These are phyloP conservation scores for Junonia oenone DNA, from an alignment of 2,888 invertebrate genomes.

Conservation along the genomic window DNA sequence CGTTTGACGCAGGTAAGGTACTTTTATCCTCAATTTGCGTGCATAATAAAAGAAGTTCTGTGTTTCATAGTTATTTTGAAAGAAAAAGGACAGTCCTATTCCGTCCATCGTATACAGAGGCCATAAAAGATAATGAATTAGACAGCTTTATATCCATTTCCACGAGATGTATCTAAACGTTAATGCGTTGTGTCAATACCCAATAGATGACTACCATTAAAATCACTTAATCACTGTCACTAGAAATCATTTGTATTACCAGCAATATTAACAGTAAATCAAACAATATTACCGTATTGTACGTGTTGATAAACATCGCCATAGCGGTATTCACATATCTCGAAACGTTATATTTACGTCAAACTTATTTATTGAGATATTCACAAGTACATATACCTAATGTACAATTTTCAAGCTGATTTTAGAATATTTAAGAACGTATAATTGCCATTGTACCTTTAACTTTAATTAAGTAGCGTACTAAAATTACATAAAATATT, in stretches of 20 bases:
- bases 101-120: too few relatives aligned
- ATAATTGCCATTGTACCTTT: too few relatives aligned
- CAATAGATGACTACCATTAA: constrained; percentile 3
- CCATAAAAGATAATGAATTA: not conserved
- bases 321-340: constrained; percentile 2
- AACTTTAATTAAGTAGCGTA: too few relatives aligned
- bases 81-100: not conserved
- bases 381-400: not conserved
- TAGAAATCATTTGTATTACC: constrained; percentile 1
- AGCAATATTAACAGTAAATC: constrained; percentile 7
- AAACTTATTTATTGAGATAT: constrained; percentile 5
- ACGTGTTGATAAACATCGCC: constrained; percentile 5
- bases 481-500: too few relatives aligned
- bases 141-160: not conserved
- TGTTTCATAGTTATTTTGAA: not conserved
- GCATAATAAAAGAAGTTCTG: not conserved
- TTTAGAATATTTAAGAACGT: too few relatives aligned
- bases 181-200: not conserved
- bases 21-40: too few relatives aligned
- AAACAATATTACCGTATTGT: constrained; percentile 11
- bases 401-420: too few relatives aligned
- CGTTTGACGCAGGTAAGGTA: too few relatives aligned
- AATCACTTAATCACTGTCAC: constrained; percentile 3
- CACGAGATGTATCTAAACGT: not conserved
- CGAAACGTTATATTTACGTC: constrained; percentile 7